Base-by-base conservation (phyloP, 2,888 invertebrate species). In the Oxycera nigricornis region DNA sequence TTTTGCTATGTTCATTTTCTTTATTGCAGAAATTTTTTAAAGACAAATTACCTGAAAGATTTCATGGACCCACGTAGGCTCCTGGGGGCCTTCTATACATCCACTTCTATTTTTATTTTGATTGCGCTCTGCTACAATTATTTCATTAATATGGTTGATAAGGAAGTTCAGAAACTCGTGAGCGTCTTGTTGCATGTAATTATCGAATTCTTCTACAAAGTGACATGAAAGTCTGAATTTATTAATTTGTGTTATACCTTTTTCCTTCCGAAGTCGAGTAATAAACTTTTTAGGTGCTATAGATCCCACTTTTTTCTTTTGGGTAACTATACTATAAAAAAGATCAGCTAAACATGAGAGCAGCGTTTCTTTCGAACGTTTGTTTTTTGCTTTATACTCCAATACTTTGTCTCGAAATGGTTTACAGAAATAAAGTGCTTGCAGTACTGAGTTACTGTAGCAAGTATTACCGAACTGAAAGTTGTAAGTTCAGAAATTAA, bases 271-370 rank as follows among this genome's bases (percentile, higher is more conserved):
- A 83, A 99, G 87, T 81, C 98, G 91, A 79, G 98, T 96, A 83
- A 99, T 98, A 87, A 99, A 99, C 86, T 99, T 97, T 87, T 99
- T 99, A 79, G 99, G 99, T 72, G 99, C 98, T 83, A 99, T 97
- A 26, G 98, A 98, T 75, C 99, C 99, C 74, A 98, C 95, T 90
- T 98, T 97, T 86, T 98, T 98, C 89, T 99, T 99, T 84, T 99
- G 99, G n/a, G 98, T 98, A 50, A 98, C 98, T 84, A 99, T 99
- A 86, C 94, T 97, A 88, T 98, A 96, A 88, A 99, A 99, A 77
- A 99, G 88, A 88, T 99, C 99, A 76, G 98, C 98, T 79, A 99
- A 89, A 86, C 99, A 99, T 82, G 98, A 97, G 80, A 99, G 88
- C 78, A 99, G 87, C 2, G 98, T 99, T 86, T 99, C 99, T 87